Base-by-base conservation (phyloP, 2,113 vertebrate species). In the Poeciliopsis retropinna region DNA sequence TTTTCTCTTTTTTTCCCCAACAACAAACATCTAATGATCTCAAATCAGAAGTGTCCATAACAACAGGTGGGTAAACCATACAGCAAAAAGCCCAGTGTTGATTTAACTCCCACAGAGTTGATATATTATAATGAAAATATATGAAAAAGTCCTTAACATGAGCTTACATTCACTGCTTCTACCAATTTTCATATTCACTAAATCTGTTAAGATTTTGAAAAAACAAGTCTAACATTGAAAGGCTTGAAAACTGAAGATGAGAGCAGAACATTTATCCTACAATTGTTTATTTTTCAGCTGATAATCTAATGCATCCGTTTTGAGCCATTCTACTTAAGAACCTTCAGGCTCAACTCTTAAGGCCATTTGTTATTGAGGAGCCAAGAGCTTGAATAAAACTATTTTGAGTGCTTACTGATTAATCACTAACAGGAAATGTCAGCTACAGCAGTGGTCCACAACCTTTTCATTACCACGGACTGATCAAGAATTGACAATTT, bases 111-210 rank as follows among this genome's bases (percentile, higher is more conserved):
- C 30, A 31, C 30, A 31, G 3, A 31, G 30, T 31, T 31, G 3
- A 31, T 31, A 31, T 4, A 31, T 31, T 31, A 31, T 31, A 62
- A 83, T 78, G 64, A 73, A 34, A 34, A 75, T 39, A 71, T 68
- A 39, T 51, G 66, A 82, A 87, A 85, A 87, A 78, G 68, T 70
- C 70, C 75, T 80, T 85, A 76, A 73, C 61, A 64, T 66, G 70
- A 73, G 75, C 67, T 60, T 71, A 84, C 76, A 72, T 75, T 87
- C 44, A 75, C 72, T 51, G 17, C 44, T 47, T 1, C 17, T 14
- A 41, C 0, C 39, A 41, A 12, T 41, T 41, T 41, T 41, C 13
- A 12, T 17, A 19, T 19, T 17, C 44, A 19, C 44, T 19, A 5
- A 17, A 14, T 44, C 1, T 44, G 41, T 15, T 15, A 4, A 14